These are phyloP conservation scores for Drosophila lutescens DNA, from an alignment of 2,888 invertebrate species.

Conservation along the genomic window DNA sequence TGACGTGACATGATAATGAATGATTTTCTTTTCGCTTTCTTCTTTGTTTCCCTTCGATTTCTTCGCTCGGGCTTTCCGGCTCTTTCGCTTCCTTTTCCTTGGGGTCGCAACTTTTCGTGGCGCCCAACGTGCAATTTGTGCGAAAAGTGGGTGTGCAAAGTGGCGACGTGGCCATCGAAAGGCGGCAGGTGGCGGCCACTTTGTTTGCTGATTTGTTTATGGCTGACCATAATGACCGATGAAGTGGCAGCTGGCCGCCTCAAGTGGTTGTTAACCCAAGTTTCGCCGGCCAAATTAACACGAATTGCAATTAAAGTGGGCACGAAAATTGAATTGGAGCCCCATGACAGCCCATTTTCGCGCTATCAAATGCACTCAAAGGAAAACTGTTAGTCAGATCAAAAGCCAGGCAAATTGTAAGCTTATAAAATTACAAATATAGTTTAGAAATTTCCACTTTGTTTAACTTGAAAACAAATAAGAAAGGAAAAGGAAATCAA, in stretches of 20 bases:
- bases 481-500: no score
- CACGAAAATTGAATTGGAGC: constrained; percentile 59
- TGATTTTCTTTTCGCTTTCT: constrained; percentile 52
- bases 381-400: neutral
- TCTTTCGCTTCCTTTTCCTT: constrained; percentile 28
- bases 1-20: constrained; percentile 82
- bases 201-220: constrained; percentile 66
- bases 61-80: constrained; percentile 3
- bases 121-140: constrained; percentile 48
- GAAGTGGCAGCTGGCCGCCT: constrained; percentile 48
- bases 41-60: constrained; percentile 26
- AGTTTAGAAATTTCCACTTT: no score
- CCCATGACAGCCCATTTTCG: constrained; percentile 14
- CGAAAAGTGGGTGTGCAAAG: constrained; percentile 38
- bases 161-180: constrained; percentile 37
- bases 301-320: constrained; percentile 64
- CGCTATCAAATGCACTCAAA: constrained; percentile 10
- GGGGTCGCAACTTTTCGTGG: constrained; percentile 41
- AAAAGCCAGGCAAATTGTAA: neutral
- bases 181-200: constrained; percentile 46
- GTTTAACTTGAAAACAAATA: no score
- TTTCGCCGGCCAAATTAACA: constrained; percentile 61
- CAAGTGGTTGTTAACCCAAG: constrained; percentile 54
- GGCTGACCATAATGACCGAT: constrained; percentile 64
- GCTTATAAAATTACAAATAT: no score